Evolutionary conservation across 2,797 vertebrate species (phyloP), one percentile per base, ranked within the genome.

Genomic region (Gorsachius magnificus): DNA sequence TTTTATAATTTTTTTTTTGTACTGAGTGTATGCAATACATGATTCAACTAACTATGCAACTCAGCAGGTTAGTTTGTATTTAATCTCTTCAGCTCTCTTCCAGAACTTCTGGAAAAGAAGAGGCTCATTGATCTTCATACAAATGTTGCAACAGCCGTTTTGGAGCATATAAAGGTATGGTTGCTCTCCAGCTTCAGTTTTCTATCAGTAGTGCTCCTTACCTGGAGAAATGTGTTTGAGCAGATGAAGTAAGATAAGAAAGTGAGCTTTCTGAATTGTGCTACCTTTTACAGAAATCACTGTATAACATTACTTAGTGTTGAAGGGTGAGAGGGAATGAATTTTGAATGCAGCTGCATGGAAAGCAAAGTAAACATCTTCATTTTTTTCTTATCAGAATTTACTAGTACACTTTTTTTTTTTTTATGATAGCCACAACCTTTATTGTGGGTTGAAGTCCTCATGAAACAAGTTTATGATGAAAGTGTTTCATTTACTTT

Each of bases 61-160:
- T 85, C 35, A 63, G 76, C 90, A 93, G 61, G 66, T 97, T 97
- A 96, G 89, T 96, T 95, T 96, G 83, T 97, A 97, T 91, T 97
- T 97, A 93, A 94, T 97, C 87, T 91, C 97, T 98, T 71, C 96
- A 99, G 99, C 98, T 99, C 99, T 97, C 98, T 99, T 95, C 99
- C 99, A 74, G 99, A 99, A 96, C 98, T 99, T 89, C 98, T 99
- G 96, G 99, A 99, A 98, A 99, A 99, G 98, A 99, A 99, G 92
- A 98, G 99, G 63, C 98, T 99, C 80, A 99, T 99, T 79, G 99
- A 99, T 98, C 99, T 99, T 68, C 99, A 99, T 97, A 99, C 99
- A 92, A 99, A 99, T 81, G 99, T 99, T 65, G 99, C 99, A 93
- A 99, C 99, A 33, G 99, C 99, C 3, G 99, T 99, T 90, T 98